Evolutionary conservation across 1,140 invertebrate genomes (phyloP), one percentile per base, ranked within the genome.

Genomic region (Procambarus virginalis): DNA sequence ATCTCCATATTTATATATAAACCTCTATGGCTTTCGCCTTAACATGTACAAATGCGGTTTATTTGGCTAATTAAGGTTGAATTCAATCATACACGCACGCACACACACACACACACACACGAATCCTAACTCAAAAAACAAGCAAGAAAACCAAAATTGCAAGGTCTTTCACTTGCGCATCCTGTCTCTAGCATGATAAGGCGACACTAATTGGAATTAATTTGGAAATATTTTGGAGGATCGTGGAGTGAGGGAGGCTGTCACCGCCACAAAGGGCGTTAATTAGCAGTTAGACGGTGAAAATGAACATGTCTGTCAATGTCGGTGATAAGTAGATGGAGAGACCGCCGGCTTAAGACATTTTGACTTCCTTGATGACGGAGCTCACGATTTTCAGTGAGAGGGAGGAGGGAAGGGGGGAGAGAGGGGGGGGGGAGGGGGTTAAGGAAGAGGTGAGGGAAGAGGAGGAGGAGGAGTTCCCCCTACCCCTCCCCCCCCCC

Each of bases 121-220:
- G 17, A 48, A 9, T 10, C 2, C 20, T 49, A 14, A 20, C 76
- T 34, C 14, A 48, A 9, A 78, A 78, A 76, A 76, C 3, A 76
- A 76, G 45, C 0, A 76, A 46, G 6, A 76, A 46, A 45, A 76
- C 17, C 5, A 73, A 73, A 73, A 73, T 5, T 34, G 68, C 6
- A 5, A 34, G 22, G n/a, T n/a, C 8, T 8, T n/a, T 34, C 10
- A 5, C 20, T 73, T 9, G 45, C 55, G 17, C 20, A 8, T 46
- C 70, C 70, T 89, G 81, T 89, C 75, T 48, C 81, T 20, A 75
- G 51, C 81, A 79, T 79, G 88, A 89, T 89, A 89, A 89, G 88
- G 81, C 87, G 88, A 89, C 88, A 89, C 81, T 89, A 89, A 89
- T 89, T 89, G 88, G 88, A 89, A 78, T 89, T 89, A 89, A 89